These are phyloP conservation scores for Aegithalos caudatus DNA, from an alignment of 2,113 vertebrate species.

Conservation along the genomic window DNA sequence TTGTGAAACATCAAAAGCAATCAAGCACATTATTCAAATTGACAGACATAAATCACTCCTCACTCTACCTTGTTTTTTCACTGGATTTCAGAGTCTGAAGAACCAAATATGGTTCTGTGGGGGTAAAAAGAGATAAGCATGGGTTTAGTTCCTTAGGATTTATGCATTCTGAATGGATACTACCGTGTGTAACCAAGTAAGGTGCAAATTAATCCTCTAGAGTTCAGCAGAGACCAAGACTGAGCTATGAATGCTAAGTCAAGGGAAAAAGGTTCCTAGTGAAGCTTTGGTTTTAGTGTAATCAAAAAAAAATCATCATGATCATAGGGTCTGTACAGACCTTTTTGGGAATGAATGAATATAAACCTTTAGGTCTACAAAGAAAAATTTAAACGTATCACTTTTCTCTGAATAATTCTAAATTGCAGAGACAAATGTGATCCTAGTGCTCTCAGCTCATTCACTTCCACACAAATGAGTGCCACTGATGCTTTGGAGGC, in stretches of 20 bases:
- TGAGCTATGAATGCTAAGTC: background rate
- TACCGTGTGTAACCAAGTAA: background rate
- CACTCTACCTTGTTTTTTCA: background rate
- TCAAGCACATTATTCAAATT: background rate
- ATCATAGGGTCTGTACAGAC: background rate
- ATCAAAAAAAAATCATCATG: background rate
- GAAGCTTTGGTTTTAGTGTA: background rate
- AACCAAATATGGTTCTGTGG: background rate
- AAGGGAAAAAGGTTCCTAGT: background rate
- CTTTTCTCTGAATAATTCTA: background rate
- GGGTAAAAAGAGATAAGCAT: background rate
- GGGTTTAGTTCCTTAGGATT: background rate
- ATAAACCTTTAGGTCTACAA: background rate
- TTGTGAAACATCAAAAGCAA: background rate
- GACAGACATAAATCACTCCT: background rate
- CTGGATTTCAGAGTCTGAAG: background rate
- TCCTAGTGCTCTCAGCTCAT: background rate
- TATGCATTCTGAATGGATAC: background rate
- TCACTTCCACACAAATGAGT: background rate
- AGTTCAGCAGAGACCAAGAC: background rate
- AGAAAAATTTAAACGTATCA: background rate
- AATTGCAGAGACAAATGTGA: background rate
- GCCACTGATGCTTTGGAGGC: background rate
- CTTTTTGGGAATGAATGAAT: background rate
- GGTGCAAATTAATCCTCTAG: background rate